These are phyloP conservation scores for Brotula barbata DNA, from an alignment of 2,797 vertebrate genomes.

Conservation along the genomic window DNA sequence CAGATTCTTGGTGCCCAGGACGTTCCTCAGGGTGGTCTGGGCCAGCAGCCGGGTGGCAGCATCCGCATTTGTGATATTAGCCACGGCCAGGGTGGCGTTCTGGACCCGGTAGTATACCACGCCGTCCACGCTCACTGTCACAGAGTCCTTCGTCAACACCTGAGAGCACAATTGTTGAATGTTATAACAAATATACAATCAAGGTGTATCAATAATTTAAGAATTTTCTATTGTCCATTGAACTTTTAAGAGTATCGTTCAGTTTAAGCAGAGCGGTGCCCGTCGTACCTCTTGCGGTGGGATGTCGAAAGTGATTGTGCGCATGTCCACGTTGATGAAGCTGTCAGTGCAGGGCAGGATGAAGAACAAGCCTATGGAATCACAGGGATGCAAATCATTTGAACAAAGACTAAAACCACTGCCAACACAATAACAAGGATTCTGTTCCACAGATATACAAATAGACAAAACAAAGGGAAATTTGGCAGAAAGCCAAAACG, in stretches of 20 bases:
- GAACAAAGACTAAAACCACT: constrained; percentile 52
- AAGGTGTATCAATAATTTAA: too few relatives aligned
- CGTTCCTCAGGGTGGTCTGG: constrained; percentile 93
- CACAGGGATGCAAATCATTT: constrained; percentile 56
- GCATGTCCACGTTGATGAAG: constrained; percentile 97
- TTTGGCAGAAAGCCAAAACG: constrained; percentile 59
- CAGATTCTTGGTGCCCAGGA: constrained; percentile 95
- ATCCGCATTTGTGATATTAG: constrained; percentile 94
- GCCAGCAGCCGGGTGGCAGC: constrained; percentile 92
- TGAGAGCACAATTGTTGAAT: constrained; percentile 55
- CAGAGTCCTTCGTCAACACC: constrained; percentile 96
- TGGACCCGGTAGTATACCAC: constrained; percentile 97
- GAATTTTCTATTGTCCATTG: constrained; percentile 22
- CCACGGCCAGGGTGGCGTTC: constrained; percentile 90
- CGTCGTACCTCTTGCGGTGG: constrained; percentile 92
- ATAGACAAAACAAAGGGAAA: constrained; percentile 48
- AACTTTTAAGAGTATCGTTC: constrained; percentile 21
- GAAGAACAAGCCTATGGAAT: constrained; percentile 89
- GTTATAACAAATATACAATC: too few relatives aligned
- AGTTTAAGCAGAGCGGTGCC: constrained; percentile 10
- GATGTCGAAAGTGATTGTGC: constrained; percentile 95
- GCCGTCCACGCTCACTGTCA: constrained; percentile 91
- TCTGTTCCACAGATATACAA: constrained; percentile 65
- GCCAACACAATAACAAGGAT: constrained; percentile 65
- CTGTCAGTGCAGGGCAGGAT: constrained; percentile 94